These are phyloP conservation scores for Aphelinus atriplicis DNA, from an alignment of 1,140 invertebrate genomes.

Conservation along the genomic window DNA sequence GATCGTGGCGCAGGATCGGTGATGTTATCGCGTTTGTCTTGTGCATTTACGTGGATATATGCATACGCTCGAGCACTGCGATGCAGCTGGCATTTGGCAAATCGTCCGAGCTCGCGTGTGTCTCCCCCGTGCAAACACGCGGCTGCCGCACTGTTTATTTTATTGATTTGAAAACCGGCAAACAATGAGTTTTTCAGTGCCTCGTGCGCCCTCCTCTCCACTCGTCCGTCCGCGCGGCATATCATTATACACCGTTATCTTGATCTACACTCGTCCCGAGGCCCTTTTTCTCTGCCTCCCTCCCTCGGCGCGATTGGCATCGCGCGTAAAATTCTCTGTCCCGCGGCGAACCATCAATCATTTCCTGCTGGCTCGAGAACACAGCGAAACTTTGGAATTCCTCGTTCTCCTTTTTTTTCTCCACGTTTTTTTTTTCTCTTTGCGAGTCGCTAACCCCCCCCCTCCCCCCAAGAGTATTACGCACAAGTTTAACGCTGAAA, in stretches of 20 bases:
- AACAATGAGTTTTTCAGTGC: background rate
- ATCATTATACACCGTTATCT: slow-evolving; percentile 34
- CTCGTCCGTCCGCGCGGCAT: slow-evolving; percentile 2
- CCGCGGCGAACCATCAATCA: slow-evolving; percentile 32
- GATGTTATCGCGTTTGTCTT: slow-evolving; percentile 21
- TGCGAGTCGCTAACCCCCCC: background rate
- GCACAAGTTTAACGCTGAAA: background rate
- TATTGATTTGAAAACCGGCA: slow-evolving; percentile 43
- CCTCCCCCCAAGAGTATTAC: background rate
- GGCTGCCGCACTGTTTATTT: slow-evolving; percentile 41
- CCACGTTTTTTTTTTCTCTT: background rate
- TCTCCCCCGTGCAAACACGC: slow-evolving; percentile 40
- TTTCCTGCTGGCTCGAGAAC: background rate
- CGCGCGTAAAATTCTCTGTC: slow-evolving; percentile 24
- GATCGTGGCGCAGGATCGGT: background rate
- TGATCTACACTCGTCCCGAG: slow-evolving; percentile 16
- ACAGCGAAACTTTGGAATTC: background rate
- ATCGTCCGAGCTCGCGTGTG: slow-evolving; percentile 44
- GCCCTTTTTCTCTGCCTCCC: slow-evolving; percentile 18
- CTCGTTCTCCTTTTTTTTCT: background rate
- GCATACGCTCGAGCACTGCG: background rate
- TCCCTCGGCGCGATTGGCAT: slow-evolving; percentile 38
- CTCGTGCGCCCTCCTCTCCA: background rate
- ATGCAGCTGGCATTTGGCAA: slow-evolving; percentile 35
- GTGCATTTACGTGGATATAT: background rate